Evolutionary conservation across 2,888 invertebrate genomes (phyloP), one percentile per base, ranked within the genome.

Genomic region (Polydrusus tereticollis): DNA sequence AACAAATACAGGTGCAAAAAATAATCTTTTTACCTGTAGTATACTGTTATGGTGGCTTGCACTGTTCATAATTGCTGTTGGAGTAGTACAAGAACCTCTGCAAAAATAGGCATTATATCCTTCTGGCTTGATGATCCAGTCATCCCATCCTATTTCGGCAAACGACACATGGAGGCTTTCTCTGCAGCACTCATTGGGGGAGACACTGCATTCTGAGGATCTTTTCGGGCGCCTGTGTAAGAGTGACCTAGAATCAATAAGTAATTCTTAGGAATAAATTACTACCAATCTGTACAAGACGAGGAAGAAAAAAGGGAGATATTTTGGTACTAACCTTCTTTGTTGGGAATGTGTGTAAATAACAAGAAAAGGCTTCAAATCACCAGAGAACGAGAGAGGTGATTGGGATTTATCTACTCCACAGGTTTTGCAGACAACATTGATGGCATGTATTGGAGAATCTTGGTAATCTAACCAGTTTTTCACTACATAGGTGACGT

Each of bases 91-190:
- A 18, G 91, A 90, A 0, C 96, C 96, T 68, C 92, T 91, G 82
- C 96, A 96, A 86, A 94, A 95, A 84, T 94, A 94, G 0, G 96
- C 95, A 80, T 95, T 91, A 84, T 95, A 96, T 0, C 94, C 94
- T 12, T 89, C 87, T 0, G 96, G 96, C 76, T 90, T 88, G 75
- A 96, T 89, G 72, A 96, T 94, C 95, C 95, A 96, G 83, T 94
- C 92, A 78, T 91, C 91, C 96, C 96, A 96, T 55, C 95, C 95
- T 65, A 96, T 91, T 45, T 94, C 94, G 72, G 90, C 90, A 82
- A 96, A 96, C 75, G 92, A 93, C 73, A 96, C 92, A 81, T 92
- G 93, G 0, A 96, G 87, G 41, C 92, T 91, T 82, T 95, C 95
- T 12, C 94, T 87, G 82, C 96, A 96, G 83, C 95, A 96, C 79